Evolutionary conservation across 2,113 vertebrate genomes (phyloP), one percentile per base, ranked within the genome.

Genomic region (Bufo gargarizans): DNA sequence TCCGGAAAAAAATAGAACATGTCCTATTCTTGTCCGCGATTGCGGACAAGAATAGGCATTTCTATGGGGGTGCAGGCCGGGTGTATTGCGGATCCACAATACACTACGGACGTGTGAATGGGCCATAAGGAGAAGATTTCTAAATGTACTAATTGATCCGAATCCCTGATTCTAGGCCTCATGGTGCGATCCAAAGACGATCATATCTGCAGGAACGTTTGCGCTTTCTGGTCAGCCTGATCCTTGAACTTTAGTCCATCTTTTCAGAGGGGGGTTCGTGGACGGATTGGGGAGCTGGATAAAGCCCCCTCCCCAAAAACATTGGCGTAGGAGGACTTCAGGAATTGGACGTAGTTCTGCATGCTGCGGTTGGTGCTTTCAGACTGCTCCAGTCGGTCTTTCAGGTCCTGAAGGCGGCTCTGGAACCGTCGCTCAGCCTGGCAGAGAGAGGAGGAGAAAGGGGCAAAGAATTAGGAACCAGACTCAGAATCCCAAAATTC

Each of bases 321-420:
- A 0, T 95, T 97, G 92, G 96, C 92, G 0, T 99, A 99, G 0
- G 97, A 99, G 0, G 96, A 93, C 91, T 99, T 99, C 89, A 99
- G 97, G 92, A 99, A 99, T 90, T 97, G 97, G 76, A 99, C 96
- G 0, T 99, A 99, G 94, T 97, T 99, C 85, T 99, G 97, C 92
- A 99, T 96, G 93, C 97, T 99, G 63, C 96, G 96, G 90, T 97
- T 99, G 89, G 97, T 99, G 93, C 96, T 97, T 91, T 99, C 97
- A 0, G 97, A 97, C 91, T 98, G 97, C 88, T 98, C 97, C 91
- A 99, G 91, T 1, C 97, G 95, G 55, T 99, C 97, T 84, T 95
- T 97, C 82, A 99, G 80, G 78, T 98, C 97, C 89, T 98, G 97
- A 4, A 98, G 91, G 63, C 94, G 94, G 90, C 96, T 97, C 84